A percentile compares a stretch with the other conserved stretches of the same genome.
Evolutionary conservation across 2,113 vertebrate genomes (phyloP).

Genomic region (Brachyhypopomus gauderio): DNA sequence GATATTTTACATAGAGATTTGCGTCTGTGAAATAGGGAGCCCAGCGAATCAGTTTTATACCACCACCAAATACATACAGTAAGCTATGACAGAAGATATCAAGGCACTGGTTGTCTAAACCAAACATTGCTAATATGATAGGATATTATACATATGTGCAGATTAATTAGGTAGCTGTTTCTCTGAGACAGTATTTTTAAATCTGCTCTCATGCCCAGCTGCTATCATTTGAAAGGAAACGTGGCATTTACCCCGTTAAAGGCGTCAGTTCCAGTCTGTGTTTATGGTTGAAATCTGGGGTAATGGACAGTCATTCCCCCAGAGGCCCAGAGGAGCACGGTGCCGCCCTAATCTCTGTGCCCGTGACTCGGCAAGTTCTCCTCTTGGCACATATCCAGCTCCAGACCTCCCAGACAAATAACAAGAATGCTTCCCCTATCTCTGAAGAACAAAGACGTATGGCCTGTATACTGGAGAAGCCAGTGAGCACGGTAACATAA

Average conservation of each 20-base stretch:
- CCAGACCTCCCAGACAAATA: background rate
- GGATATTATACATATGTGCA: no score
- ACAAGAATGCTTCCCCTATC: background rate
- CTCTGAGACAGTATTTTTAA: background rate
- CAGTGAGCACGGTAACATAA: background rate
- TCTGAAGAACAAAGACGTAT: constrained; percentile 22
- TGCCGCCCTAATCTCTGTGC: background rate
- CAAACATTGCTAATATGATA: background rate
- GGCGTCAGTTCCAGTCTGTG: background rate
- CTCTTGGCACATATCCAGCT: background rate
- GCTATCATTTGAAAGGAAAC: background rate
- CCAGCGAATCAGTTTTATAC: background rate
- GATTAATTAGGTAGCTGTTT: background rate
- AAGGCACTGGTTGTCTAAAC: background rate
- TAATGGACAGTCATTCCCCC: background rate
- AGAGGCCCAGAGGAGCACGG: background rate
- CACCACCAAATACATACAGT: background rate
- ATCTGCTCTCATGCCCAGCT: background rate
- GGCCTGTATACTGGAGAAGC: constrained; percentile 47
- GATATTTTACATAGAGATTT: background rate
- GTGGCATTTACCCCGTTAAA: background rate
- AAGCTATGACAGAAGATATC: background rate
- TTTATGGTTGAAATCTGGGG: background rate
- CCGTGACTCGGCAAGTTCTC: constrained; percentile 26
- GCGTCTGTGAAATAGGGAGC: constrained; percentile 9